Conservation (phyloP, 2,797 vertebrate species). For the Epinephelus malabaricus region DNA sequence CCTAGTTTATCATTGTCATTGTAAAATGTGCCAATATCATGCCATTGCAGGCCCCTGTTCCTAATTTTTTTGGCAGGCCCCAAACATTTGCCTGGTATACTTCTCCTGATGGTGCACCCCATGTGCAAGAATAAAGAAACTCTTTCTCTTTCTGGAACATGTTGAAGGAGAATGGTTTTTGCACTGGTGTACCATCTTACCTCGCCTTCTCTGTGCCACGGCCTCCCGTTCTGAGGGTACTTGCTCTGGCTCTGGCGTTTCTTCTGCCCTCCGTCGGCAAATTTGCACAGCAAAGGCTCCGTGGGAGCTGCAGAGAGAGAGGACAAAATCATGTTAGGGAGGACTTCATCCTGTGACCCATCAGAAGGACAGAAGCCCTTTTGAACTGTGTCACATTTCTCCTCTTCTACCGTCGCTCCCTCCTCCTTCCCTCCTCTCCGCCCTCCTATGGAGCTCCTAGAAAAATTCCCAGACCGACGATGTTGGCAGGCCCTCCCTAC, state of each 20-base stretch:
- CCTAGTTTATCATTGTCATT: no score
- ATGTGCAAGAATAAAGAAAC: background rate
- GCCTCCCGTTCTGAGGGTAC: slow-evolving; percentile 96
- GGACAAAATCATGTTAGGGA: slow-evolving; percentile 61
- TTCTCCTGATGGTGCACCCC: no score
- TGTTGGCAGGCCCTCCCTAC: slow-evolving; percentile 82
- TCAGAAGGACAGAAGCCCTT: slow-evolving; percentile 78
- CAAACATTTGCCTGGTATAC: no score
- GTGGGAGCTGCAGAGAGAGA: slow-evolving; percentile 91
- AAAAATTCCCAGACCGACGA: slow-evolving; percentile 78
- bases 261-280: slow-evolving; percentile 98
- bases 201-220: slow-evolving; percentile 98
- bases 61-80: no score
- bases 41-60: no score
- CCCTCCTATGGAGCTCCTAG: slow-evolving; percentile 63
- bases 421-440: slow-evolving; percentile 24
- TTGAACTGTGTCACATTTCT: slow-evolving; percentile 73
- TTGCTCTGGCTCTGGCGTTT: slow-evolving; percentile 98
- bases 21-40: no score
- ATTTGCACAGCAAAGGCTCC: slow-evolving; percentile 99
- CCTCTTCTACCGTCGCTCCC: slow-evolving; percentile 18
- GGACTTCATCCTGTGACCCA: slow-evolving; percentile 52
- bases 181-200: slow-evolving; percentile 82
- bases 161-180: background rate
- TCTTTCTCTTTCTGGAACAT: background rate